A percentile compares a stretch with the other conserved stretches of the same genome.
These are phyloP conservation scores for Phragmatobia fuliginosa DNA, from an alignment of 2,888 invertebrate genomes.

Conservation along the genomic window DNA sequence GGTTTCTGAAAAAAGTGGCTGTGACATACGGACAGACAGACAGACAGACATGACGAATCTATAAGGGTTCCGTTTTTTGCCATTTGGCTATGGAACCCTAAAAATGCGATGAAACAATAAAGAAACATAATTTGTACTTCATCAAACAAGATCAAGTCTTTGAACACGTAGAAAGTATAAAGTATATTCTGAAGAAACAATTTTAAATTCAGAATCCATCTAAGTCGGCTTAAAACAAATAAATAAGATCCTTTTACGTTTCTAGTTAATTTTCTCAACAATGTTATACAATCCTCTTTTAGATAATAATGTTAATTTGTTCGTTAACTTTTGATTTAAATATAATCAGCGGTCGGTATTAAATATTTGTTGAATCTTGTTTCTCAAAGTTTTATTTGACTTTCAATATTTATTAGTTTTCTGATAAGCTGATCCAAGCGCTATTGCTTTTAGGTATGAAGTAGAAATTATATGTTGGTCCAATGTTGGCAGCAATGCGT, in stretches of 20 bases:
- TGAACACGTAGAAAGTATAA: too few species aligned
- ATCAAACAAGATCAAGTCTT: too few species aligned
- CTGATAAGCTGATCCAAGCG: neutral
- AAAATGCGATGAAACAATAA: too few species aligned
- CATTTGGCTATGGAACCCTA: too few species aligned
- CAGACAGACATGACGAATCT: too few species aligned
- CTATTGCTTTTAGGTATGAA: neutral
- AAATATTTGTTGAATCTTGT: conserved; percentile 1
- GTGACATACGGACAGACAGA: too few species aligned
- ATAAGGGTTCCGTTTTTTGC: too few species aligned
- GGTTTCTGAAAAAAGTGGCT: too few species aligned
- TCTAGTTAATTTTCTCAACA: conserved; percentile 14
- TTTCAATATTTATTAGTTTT: neutral
- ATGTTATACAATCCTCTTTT: conserved; percentile 7
- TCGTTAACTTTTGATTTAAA: neutral
- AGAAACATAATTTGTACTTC: too few species aligned
- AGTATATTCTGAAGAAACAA: conserved; percentile 11
- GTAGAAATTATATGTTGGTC: neutral
- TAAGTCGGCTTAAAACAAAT: conserved; percentile 5
- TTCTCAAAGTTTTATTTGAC: neutral
- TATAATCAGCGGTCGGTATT: conserved; percentile 1
- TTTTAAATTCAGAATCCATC: conserved; percentile 11
- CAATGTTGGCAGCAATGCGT: neutral
- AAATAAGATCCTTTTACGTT: conserved; percentile 6
- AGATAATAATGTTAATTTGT: neutral